Percentiles rank a stretch among this genome's conserved stretches.
Conservation (phyloP, 2,113 vertebrate genomes). For the Plecotus auritus region DNA sequence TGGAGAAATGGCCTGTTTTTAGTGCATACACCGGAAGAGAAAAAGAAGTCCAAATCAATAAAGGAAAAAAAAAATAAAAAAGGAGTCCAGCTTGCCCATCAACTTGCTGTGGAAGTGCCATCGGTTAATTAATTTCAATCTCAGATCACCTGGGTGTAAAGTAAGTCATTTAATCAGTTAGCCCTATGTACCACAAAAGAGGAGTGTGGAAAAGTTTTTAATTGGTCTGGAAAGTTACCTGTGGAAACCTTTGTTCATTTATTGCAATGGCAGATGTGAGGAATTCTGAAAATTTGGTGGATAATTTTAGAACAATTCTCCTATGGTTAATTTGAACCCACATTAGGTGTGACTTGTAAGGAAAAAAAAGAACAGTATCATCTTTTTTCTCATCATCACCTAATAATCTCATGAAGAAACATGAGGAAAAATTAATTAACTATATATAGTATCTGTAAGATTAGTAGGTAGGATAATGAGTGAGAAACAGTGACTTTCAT, state of each 20-base stretch:
- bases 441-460: neutral
- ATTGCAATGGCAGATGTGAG: neutral
- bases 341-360: neutral
- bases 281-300: neutral
- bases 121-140: neutral
- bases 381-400: neutral
- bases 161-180: neutral
- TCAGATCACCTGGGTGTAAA: neutral
- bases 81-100: fast-evolving
- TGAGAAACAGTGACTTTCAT: neutral
- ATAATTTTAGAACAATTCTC: neutral
- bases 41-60: fast-evolving
- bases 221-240: neutral
- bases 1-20: neutral
- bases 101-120: neutral
- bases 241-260: neutral
- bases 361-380: neutral
- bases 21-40: fast-evolving
- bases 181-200: neutral
- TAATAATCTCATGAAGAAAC: neutral
- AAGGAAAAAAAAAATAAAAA: too few relatives aligned
- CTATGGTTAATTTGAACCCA: neutral
- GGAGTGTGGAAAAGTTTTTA: neutral
- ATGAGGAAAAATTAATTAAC: neutral
- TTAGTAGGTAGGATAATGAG: neutral